phyloP scores from a whole-genome alignment of 2,888 invertebrate genomes.

The Eumacrocentrus americanus region DNA sequence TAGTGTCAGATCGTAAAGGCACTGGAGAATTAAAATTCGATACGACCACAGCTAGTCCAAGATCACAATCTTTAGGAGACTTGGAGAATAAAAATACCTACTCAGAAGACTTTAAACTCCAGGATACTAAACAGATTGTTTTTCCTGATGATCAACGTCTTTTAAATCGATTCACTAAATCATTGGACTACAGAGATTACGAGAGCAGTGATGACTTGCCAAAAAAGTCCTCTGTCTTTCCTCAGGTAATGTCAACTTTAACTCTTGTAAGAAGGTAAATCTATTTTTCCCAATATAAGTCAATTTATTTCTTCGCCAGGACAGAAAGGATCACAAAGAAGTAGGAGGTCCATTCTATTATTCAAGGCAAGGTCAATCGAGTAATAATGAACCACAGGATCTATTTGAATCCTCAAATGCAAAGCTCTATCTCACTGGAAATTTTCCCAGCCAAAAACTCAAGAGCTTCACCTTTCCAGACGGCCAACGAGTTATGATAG shows the following conservation, averaged over 20 bases:
- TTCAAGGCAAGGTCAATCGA: conserved; percentile 17
- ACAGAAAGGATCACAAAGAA: conserved; percentile 32
- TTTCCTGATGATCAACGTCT: conserved; percentile 37
- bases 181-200: conserved; percentile 27
- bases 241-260: conserved; percentile 31
- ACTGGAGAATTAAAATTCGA: conserved; percentile 64
- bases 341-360: conserved; percentile 25
- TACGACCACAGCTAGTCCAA: conserved; percentile 4
- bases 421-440: conserved; percentile 36
- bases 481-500: conserved; percentile 39
- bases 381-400: conserved; percentile 3
- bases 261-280: neutral
- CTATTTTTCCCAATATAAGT: neutral
- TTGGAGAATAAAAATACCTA: neutral
- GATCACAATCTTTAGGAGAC: neutral
- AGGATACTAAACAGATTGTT: conserved; percentile 26
- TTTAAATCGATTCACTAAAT: conserved; percentile 35
- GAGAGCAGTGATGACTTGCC: conserved; percentile 6
- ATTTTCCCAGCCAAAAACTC: conserved; percentile 34
- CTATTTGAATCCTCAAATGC: conserved; percentile 23
- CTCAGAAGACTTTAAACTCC: no score
- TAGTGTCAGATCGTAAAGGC: conserved; percentile 62
- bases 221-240: conserved; percentile 30
- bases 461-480: conserved; percentile 38
- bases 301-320: conserved; percentile 28